Base-by-base conservation (phyloP, 2,113 vertebrate species). In the Ariopsis seemanni region DNA sequence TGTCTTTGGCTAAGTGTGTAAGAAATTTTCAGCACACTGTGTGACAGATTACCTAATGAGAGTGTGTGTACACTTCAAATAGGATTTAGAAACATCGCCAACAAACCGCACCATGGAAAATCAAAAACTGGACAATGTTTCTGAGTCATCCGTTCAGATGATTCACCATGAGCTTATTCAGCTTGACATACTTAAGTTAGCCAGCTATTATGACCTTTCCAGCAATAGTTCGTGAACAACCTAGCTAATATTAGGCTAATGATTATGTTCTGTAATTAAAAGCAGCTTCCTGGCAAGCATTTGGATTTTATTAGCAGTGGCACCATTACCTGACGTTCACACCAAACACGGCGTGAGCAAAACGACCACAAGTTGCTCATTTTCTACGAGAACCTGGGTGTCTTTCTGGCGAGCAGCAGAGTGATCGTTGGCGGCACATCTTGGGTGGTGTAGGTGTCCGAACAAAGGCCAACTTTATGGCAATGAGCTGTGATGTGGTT, bases 11-110 rank as follows among this genome's bases (percentile, higher is more conserved):
- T 30, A 53, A 78, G 84, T 77, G 62, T 78, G 25, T 86, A 78
- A 86, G 74, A 86, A 53, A 86, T 78, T 63, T 12, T 57, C 84
- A 63, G 72, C 58, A 34, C 84, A 78, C 84, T 30, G 58, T 79
- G 74, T 60, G 58, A 52, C 84, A 86, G 74, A 86, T 77, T 77
- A 78, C 60, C 74, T 86, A 79, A 79, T 65, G 71, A 50, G 84
- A 57, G 83, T 57, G 83, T 71, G 84, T 85, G 34, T 85, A n/a
- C 57, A 50, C 55, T 85, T 67, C 30, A 58, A 85, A 85, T 60
- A n/a, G 69, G 55, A 75, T 85, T 75, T 60, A 34, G 30, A n/a
- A 85, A 85, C 34, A 9, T 8, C 17, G 15, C 27, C 83, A 75
- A 17, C 53, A 65, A 74, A 48, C 18, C 20, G 9, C 27, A 7